Percentiles rank a stretch among this genome's conserved stretches.
These are phyloP conservation scores for Thaleichthys pacificus DNA, from an alignment of 2,797 vertebrate genomes.

Conservation along the genomic window DNA sequence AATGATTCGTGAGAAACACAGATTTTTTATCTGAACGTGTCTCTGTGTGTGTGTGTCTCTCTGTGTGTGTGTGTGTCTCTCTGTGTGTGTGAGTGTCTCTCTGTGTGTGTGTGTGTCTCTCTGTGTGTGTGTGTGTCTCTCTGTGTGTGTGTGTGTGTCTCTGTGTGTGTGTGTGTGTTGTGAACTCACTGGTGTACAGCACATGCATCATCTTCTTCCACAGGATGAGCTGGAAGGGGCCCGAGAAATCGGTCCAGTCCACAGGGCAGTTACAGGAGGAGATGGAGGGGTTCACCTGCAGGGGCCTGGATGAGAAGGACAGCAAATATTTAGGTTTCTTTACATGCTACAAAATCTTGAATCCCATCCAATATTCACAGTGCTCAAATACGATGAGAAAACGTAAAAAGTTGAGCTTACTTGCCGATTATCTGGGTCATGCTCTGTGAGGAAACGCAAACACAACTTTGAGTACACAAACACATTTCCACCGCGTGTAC, in stretches of 20 bases:
- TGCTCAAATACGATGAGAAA: neutral
- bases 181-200: constrained; percentile 67
- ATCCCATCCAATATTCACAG: no score
- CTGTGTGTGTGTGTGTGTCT: neutral
- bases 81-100: neutral
- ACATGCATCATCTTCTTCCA: constrained; percentile 85
- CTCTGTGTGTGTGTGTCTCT: neutral
- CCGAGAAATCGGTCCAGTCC: constrained; percentile 75
- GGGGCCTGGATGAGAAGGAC: constrained; percentile 46
- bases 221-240: constrained; percentile 79
- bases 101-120: neutral
- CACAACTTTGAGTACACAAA: neutral
- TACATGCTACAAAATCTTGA: no score
- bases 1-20: no score
- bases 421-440: constrained; percentile 58
- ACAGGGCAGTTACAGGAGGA: constrained; percentile 49
- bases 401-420: constrained; percentile 51
- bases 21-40: neutral
- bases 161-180: neutral
- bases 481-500: neutral
- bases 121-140: neutral
- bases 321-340: no score
- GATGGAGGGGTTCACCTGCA: constrained; percentile 42
- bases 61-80: neutral
- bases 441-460: constrained; percentile 49